Conservation (phyloP, 2,888 invertebrate genomes). For the Steinernema hermaphroditum region DNA sequence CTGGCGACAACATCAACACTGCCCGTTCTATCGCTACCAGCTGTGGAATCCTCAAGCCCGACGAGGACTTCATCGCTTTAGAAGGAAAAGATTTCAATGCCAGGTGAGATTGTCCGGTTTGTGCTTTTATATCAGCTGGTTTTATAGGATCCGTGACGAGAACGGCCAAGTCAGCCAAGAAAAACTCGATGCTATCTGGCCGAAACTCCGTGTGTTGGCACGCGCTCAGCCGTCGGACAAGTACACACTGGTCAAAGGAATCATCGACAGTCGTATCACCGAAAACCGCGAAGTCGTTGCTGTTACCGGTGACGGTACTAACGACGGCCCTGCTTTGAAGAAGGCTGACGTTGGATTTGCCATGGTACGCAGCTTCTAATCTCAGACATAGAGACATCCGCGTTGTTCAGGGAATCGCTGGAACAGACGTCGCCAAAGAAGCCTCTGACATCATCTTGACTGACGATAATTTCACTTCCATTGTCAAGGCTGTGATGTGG, state of each 20-base stretch:
- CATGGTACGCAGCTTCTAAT: slow-evolving; percentile 68
- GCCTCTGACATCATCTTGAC: slow-evolving; percentile 77
- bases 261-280: slow-evolving; percentile 69
- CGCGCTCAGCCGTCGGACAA: slow-evolving; percentile 71
- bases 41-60: slow-evolving; percentile 91
- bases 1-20: slow-evolving; percentile 76
- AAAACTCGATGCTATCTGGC: slow-evolving; percentile 68
- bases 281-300: slow-evolving; percentile 70
- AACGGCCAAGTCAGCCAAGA: slow-evolving; percentile 61
- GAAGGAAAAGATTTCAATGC: slow-evolving; percentile 98
- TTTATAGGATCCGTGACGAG: slow-evolving; percentile 58
- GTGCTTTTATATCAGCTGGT: background rate
- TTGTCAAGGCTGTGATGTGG: slow-evolving; percentile 72
- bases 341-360: slow-evolving; percentile 72
- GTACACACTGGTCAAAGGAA: slow-evolving; percentile 70
- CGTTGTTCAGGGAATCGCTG: slow-evolving; percentile 80
- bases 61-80: slow-evolving; percentile 90
- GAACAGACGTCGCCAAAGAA: slow-evolving; percentile 98
- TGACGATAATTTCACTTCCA: slow-evolving; percentile 71
- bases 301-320: slow-evolving; percentile 71
- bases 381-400: background rate
- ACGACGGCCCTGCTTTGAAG: slow-evolving; percentile 71
- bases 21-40: slow-evolving; percentile 95
- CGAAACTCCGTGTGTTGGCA: slow-evolving; percentile 69
- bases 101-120: slow-evolving; percentile 68